Conservation (phyloP, 2,888 invertebrate species). For the Idaea straminata region DNA sequence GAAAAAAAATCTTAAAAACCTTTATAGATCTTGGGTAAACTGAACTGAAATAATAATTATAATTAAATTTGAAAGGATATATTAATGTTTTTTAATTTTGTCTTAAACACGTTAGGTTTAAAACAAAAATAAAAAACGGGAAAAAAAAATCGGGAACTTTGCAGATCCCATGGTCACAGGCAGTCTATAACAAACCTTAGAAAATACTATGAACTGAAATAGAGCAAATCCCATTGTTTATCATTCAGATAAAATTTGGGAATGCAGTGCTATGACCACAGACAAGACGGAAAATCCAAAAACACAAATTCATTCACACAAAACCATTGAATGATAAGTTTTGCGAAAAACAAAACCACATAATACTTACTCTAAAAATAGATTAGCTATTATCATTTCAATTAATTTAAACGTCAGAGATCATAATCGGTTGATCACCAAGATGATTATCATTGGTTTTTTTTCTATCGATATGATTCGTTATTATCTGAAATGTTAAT, state of each 20-base stretch:
- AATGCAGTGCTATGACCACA: not conserved
- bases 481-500: not conserved
- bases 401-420: not conserved
- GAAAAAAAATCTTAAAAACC: too few relatives aligned
- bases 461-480: not conserved
- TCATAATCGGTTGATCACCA: not conserved
- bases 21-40: too few relatives aligned
- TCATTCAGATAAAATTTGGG: not conserved
- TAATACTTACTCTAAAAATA: not conserved
- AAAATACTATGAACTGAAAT: too few relatives aligned
- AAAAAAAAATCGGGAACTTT: too few relatives aligned
- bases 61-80: too few relatives aligned
- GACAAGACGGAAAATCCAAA: not conserved
- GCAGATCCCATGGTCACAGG: too few relatives aligned
- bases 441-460: not conserved
- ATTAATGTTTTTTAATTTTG: too few relatives aligned
- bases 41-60: too few relatives aligned
- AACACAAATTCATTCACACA: not conserved
- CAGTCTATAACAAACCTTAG: too few relatives aligned
- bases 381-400: not conserved
- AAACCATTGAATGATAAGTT: not conserved
- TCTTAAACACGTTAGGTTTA: too few relatives aligned
- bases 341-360: not conserved
- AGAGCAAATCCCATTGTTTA: too few relatives aligned
- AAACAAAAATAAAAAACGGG: too few relatives aligned